Evolutionary conservation across 2,113 vertebrate species (phyloP), one percentile per base, ranked within the genome.

Genomic region (Oxyruncus cristatus): DNA sequence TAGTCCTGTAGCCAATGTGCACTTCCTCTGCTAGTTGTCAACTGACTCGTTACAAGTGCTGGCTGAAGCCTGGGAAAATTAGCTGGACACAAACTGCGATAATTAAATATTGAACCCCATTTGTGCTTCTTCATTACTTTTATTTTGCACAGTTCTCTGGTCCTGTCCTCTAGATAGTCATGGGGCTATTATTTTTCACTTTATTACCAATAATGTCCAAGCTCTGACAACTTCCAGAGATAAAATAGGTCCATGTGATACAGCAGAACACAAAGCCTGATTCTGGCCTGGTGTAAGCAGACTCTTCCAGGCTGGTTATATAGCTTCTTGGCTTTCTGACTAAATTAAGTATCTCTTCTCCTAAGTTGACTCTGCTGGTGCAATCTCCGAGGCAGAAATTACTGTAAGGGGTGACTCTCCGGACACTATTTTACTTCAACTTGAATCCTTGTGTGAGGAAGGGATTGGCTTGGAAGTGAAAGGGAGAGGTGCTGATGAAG

Each of bases 1-100:
- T 55, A 78, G 32, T 44, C 56, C n/a, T 39, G 16, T 24, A 66
- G 58, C 6, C 0, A 0, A 23, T 1, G 3, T 26, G 17, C 1
- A 1, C 7, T 49, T 71, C 47, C 72, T 84, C 65, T 84, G 24
- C 16, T 41, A n/a, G 53, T 24, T 75, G 63, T 71, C 63, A 71
- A 71, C 28, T 50, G 66, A 66, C 49, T 72, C 33, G 3, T 61
- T 68, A 10, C 16, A 47, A 74, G 33, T 35, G 11, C 37, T 90
- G 55, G 17, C 59, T 74, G 59, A 90, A 88, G 33, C 35, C 58
- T 84, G 35, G 41, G 28, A 71, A 76, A 89, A 63, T 52, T 53
- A 80, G 17, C n/a, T 68, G 76, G 47, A 17, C 47, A 63, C 19
- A 91, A 67, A 33, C 27, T 68, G 35, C 52, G 32, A 44, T 41